Percentiles rank a stretch among this genome's conserved stretches.
These are phyloP conservation scores for Antigone vipio DNA, from an alignment of 2,113 vertebrate genomes.

Conservation along the genomic window DNA sequence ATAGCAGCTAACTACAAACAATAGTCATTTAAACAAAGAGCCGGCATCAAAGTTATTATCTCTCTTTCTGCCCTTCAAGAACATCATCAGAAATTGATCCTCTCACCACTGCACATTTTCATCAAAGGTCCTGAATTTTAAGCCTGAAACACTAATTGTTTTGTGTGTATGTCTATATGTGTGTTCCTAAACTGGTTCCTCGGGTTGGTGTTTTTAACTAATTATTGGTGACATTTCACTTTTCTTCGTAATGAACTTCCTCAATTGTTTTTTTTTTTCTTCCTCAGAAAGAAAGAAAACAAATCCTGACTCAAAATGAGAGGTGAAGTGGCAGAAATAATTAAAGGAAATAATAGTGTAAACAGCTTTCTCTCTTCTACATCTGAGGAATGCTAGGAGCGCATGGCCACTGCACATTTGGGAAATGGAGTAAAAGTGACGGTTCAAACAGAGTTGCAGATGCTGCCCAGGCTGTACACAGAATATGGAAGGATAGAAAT, in stretches of 20 bases:
- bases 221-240: conserved; percentile 40
- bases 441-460: not conserved
- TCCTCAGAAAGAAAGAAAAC: not conserved
- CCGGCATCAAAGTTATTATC: conserved; percentile 54
- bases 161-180: not conserved
- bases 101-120: conserved; percentile 49
- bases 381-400: not conserved
- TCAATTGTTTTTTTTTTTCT: not conserved
- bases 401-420: not conserved
- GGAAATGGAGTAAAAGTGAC: not conserved
- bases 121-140: conserved; percentile 55
- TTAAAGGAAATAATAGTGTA: not conserved
- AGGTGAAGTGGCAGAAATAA: conserved; percentile 5
- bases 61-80: conserved; percentile 65
- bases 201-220: conserved; percentile 23
- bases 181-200: conserved; percentile 32
- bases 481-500: not conserved
- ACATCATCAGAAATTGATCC: conserved; percentile 56
- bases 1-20: conserved; percentile 75
- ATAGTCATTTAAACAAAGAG: conserved; percentile 69
- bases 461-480: not conserved
- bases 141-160: conserved; percentile 61
- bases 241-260: conserved; percentile 26
- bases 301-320: not conserved
- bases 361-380: not conserved